phyloP scores from a whole-genome alignment of 1,140 invertebrate genomes.

The Agraylea sexmaculata region DNA sequence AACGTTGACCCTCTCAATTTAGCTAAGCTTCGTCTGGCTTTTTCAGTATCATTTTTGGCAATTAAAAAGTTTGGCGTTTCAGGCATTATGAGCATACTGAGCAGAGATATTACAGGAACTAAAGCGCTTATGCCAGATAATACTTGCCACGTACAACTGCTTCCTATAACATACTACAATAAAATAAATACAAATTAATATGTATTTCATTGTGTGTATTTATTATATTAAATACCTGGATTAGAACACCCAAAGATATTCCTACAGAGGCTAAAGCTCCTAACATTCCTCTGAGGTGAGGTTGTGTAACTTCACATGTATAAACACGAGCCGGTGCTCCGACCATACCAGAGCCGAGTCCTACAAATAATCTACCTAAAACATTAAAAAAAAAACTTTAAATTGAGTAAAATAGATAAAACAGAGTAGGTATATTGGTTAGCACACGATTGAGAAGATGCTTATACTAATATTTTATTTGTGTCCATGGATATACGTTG shows the following conservation, averaged over 20 bases:
- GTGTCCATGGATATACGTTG: no score
- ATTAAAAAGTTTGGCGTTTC: constrained; percentile 62
- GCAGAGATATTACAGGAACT: constrained; percentile 44
- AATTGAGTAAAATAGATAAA: no score
- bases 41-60: constrained; percentile 46
- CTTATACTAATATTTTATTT: no score
- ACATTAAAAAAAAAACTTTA: not conserved
- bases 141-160: constrained; percentile 44
- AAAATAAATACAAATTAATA: constrained; percentile 4
- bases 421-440: no score
- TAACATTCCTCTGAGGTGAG: constrained; percentile 54
- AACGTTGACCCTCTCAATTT: constrained; percentile 51
- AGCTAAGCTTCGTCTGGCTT: constrained; percentile 45
- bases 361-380: constrained; percentile 44
- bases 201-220: not conserved
- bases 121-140: constrained; percentile 46
- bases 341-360: constrained; percentile 57
- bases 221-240: constrained; percentile 26
- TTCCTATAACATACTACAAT: constrained; percentile 51
- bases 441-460: no score
- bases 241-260: constrained; percentile 47
- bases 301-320: constrained; percentile 55
- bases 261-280: constrained; percentile 51
- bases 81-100: constrained; percentile 51
- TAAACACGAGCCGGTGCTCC: constrained; percentile 56